phyloP scores from a whole-genome alignment of 2,113 vertebrate species.

The Sorex araneus region DNA sequence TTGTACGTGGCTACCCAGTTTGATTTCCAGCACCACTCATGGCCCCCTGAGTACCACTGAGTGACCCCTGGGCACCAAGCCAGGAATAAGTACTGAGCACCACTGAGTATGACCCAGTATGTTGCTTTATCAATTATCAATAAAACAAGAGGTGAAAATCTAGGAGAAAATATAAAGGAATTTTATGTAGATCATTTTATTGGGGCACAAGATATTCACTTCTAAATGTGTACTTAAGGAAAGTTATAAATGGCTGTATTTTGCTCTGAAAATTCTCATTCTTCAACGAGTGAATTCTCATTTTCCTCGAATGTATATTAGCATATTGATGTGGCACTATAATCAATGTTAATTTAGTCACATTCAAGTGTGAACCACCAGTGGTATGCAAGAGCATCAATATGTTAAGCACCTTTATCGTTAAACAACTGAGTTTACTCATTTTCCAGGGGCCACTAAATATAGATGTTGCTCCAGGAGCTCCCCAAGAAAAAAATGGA shows the following conservation, averaged over 20 bases:
- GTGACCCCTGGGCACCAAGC: no score
- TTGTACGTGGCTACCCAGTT: no score
- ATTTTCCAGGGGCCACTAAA: slow-evolving; percentile 88
- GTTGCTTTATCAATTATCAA: no score
- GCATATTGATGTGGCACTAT: background rate
- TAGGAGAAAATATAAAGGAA: background rate
- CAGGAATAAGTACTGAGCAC: no score
- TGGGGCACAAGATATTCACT: background rate
- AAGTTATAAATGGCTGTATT: background rate
- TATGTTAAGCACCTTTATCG: background rate
- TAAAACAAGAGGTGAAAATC: slow-evolving; percentile 6
- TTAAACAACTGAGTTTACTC: background rate
- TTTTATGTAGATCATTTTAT: background rate
- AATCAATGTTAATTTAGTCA: no score
- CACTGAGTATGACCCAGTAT: no score
- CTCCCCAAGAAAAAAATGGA: slow-evolving; percentile 91
- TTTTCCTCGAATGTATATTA: background rate
- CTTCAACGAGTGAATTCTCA: background rate
- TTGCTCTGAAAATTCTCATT: slow-evolving; percentile 1
- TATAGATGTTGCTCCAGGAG: slow-evolving; percentile 93
- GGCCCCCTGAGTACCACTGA: no score
- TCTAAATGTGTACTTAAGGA: slow-evolving; percentile 34
- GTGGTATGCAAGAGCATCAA: no score
- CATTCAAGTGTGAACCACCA: no score
- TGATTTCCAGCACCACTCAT: no score